phyloP scores from a whole-genome alignment of 2,888 invertebrate species.

The Hedychridium roseum region DNA sequence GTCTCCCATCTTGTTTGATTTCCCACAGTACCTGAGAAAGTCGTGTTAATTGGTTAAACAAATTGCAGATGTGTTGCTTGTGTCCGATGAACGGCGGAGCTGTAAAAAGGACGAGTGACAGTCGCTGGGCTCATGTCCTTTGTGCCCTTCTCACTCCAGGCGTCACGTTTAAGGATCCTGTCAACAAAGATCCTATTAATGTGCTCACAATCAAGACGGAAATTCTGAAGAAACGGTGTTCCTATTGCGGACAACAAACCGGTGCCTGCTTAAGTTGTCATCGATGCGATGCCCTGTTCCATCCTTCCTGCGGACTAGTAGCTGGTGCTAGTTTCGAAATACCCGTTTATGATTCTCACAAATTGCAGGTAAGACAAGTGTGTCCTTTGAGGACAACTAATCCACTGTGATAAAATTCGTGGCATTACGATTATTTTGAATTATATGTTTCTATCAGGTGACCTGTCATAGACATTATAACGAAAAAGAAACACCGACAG shows the following conservation, averaged over 20 bases:
- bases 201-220: conserved; percentile 49
- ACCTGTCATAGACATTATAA: conserved; percentile 54
- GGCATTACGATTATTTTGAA: background rate
- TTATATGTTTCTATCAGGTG: conserved; percentile 35
- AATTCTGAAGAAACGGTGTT: conserved; percentile 51
- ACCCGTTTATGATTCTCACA: conserved; percentile 50
- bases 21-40: no score
- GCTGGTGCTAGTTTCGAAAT: conserved; percentile 64
- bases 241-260: conserved; percentile 53
- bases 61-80: conserved; percentile 65
- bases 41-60: background rate
- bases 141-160: conserved; percentile 74
- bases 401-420: no score
- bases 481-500: conserved; percentile 49
- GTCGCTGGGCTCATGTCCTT: conserved; percentile 73
- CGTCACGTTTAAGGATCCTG: conserved; percentile 66
- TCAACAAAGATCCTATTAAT: conserved; percentile 60
- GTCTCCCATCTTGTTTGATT: conserved; percentile 3
- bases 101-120: conserved; percentile 71
- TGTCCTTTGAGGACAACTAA: no score
- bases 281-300: conserved; percentile 66
- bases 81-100: conserved; percentile 71
- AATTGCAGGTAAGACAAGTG: conserved; percentile 50
- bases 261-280: conserved; percentile 66
- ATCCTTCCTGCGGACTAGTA: conserved; percentile 69